Base-by-base conservation (phyloP, 2,797 vertebrate genomes). In the Spatula clypeata region DNA sequence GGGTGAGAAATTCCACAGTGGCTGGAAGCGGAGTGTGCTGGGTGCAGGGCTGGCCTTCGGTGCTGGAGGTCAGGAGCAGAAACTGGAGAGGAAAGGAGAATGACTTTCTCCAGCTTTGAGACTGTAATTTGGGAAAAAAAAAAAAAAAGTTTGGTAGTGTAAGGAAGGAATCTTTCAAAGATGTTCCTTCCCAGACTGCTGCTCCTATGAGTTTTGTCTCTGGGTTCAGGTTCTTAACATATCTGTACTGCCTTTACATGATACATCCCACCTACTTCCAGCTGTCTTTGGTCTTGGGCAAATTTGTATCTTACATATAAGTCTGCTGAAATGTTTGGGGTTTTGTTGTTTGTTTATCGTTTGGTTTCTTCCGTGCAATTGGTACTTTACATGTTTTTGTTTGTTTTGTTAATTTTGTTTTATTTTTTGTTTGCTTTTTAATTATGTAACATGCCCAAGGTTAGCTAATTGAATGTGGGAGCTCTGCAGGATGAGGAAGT, bases 1-100 rank as follows among this genome's bases (percentile, higher is more conserved):
- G 93, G 80, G 86, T 93, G 96, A 96, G 94, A 97, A 93, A 96
- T 95, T 93, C 92, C 97, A 95, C 23, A 88, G 84, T 36, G 92
- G 90, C 93, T 93, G 38, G 91, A 94, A 79, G 87, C 71, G 79
- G 79, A 87, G 83, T 70, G 57, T 61, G 2, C 77, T 95, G 96
- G 93, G 95, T 97, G 83, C 95, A 47, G 19, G 76, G 66, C 94
- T 96, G 85, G 76, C 93, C 47, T 11, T 62, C 21, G 36, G 61
- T 36, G 31, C 49, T 93, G 70, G 66, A 88, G 93, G 72, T 88
- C 77, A 58, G 74, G 79, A 91, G 44, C 15, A 74, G 73, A 49
- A 81, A 47, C 76, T 73, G 91, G 75, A 93, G 51, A 71, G 81
- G 73, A 82, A 74, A 96, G 88, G 67, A 70, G 66, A 87, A 95